Base-by-base conservation (phyloP, 2,797 vertebrate species). In the Pelodytes ibericus region DNA sequence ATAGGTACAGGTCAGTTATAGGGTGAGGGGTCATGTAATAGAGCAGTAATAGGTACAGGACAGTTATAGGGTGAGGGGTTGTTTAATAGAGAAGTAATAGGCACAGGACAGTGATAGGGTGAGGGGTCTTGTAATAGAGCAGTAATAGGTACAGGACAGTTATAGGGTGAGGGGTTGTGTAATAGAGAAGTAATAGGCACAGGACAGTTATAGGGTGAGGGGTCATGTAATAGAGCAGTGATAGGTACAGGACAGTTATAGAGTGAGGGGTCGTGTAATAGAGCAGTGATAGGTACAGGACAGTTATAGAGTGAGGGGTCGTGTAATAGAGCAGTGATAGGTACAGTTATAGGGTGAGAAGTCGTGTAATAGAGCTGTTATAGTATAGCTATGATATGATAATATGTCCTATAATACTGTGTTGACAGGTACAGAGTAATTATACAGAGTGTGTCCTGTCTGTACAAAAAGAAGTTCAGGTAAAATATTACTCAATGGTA, bases 41-140 rank as follows among this genome's bases (percentile, higher is more conserved):
- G 4, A 36, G n/a, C n/a, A n/a, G n/a, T n/a, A n/a, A n/a, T n/a
- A n/a, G n/a, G n/a, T n/a, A n/a, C n/a, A n/a, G 59, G 16, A 22
- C 27, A 63, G 59, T 25, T 72, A 53, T 53, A 63, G 47, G 8
- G 13, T 31, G 29, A 63, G 44, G 20, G n/a, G 64, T 3, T 9
- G 6, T 18, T 24, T 64, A 64, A 67, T 30, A 44, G 51, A 67
- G 64, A 6, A 67, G 20, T 53, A 11, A 47, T n/a, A n/a, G n/a
- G n/a, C n/a, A n/a, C n/a, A 25, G 51, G 49, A 36, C 22, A 41
- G 31, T 26, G 58, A 70, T 41, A 70, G 56, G 31, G 22, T 39
- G 33, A 57, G 67, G 68, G 49, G 49, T 24, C 20, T 1, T 58
- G 56, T 67, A 53, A 67, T 67, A 51, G 18, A 30, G 56, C 4